Conservation (phyloP, 2,113 vertebrate species). For the Ceuthmochares aereus region DNA sequence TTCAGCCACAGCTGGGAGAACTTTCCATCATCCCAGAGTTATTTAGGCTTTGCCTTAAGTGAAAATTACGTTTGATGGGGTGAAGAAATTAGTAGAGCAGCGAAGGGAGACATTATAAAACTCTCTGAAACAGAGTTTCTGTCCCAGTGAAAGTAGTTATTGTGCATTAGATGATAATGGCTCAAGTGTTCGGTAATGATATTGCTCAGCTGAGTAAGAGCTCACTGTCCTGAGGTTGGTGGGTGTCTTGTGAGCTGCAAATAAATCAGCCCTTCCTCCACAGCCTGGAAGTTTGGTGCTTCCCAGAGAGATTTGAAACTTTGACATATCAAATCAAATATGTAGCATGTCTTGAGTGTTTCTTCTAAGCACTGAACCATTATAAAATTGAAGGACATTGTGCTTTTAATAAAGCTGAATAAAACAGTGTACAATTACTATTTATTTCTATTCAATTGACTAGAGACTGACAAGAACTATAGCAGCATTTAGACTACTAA, state of each 20-base stretch:
- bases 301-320: not conserved
- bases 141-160: not conserved
- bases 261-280: not conserved
- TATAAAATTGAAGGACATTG: not conserved
- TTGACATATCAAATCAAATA: not conserved
- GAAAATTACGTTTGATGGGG: not conserved
- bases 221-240: not conserved
- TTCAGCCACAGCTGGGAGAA: not conserved
- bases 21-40: not conserved
- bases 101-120: not conserved
- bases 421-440: not conserved
- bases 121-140: not conserved
- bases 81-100: not conserved
- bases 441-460: not conserved
- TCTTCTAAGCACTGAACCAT: not conserved
- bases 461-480: conserved; percentile 32
- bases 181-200: not conserved
- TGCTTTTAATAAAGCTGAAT: not conserved
- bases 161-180: not conserved
- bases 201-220: not conserved
- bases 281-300: not conserved
- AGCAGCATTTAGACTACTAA: not conserved
- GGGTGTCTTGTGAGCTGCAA: not conserved
- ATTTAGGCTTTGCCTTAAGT: not conserved
- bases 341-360: not conserved